phyloP scores from a whole-genome alignment of 2,797 vertebrate species.

The Carcharodon carcharias region DNA sequence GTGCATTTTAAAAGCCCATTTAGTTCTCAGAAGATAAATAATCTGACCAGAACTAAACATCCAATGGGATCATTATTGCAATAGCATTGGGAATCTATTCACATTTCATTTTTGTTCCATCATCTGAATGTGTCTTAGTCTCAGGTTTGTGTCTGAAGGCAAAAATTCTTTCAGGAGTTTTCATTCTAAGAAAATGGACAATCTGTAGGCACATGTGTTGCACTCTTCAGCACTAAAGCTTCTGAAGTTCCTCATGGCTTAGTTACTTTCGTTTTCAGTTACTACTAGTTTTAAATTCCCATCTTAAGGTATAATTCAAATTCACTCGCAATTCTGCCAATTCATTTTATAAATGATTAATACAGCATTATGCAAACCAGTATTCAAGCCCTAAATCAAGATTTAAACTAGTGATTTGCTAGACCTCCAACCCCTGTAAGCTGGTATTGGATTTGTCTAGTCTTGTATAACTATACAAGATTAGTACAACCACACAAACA shows the following conservation, averaged over 20 bases:
- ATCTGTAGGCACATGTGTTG: neutral
- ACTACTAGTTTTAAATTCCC: neutral
- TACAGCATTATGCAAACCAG: neutral
- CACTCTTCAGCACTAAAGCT: neutral
- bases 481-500: neutral
- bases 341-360: constrained; percentile 9
- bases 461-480: neutral
- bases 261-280: neutral
- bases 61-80: neutral
- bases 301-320: neutral
- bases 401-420: neutral
- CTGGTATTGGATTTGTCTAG: neutral
- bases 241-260: neutral
- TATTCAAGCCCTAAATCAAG: neutral
- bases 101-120: neutral
- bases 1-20: neutral
- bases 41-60: neutral
- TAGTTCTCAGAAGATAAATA: neutral
- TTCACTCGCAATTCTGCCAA: neutral
- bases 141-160: constrained; percentile 19
- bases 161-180: neutral
- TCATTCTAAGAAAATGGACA: neutral
- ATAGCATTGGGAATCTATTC: neutral
- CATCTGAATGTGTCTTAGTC: neutral
- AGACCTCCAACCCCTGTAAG: neutral